phyloP scores from a whole-genome alignment of 2,888 invertebrate genomes.

The Pollenia griseotomentosa region DNA sequence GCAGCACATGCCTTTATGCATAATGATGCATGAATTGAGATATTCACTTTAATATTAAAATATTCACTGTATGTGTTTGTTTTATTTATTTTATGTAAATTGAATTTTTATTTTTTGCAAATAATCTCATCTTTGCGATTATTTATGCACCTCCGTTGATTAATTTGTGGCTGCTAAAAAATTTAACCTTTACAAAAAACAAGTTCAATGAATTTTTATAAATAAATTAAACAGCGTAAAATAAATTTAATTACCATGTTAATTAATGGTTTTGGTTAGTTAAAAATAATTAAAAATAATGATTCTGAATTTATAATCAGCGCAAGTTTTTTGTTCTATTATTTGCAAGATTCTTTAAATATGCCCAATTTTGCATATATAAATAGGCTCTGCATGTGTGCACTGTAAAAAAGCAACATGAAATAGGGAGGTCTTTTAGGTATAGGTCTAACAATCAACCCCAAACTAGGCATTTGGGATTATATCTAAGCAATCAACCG shows the following conservation, averaged over 20 bases:
- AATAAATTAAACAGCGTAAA: constrained; percentile 1
- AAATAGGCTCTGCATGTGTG: no score
- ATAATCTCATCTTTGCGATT: not conserved
- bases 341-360: no score
- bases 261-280: not conserved
- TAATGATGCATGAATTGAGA: constrained; percentile 53
- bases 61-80: not conserved
- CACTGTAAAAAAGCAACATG: no score
- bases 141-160: constrained; percentile 21
- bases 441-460: no score
- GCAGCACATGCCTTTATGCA: constrained; percentile 7
- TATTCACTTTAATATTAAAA: constrained; percentile 27
- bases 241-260: not conserved
- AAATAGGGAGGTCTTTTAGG: no score
- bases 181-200: constrained; percentile 5
- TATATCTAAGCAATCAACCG: no score
- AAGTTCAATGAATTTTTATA: constrained; percentile 34
- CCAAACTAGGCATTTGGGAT: no score
- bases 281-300: not conserved
- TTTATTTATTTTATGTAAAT: constrained; percentile 12
- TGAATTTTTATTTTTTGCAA: constrained; percentile 19
- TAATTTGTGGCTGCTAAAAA: not conserved
- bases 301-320: no score
- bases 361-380: no score
- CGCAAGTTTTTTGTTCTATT: no score